Evolutionary conservation across 2,113 vertebrate species (phyloP).

Genomic region (Salvelinus fontinalis): DNA sequence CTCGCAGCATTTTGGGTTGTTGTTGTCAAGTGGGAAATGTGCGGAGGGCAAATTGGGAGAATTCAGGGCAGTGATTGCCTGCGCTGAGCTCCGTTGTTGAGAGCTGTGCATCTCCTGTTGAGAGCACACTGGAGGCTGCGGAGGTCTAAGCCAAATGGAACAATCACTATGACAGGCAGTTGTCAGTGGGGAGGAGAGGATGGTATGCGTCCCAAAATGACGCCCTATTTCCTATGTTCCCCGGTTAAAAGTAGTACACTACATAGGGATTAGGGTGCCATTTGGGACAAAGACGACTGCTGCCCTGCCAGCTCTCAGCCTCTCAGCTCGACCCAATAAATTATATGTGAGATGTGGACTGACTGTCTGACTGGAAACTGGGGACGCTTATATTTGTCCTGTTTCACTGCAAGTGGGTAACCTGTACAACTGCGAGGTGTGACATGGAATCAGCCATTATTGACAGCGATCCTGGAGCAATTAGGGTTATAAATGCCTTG

Average conservation of each 20-base stretch:
- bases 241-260: no score
- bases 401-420: no score
- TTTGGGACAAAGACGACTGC: neutral
- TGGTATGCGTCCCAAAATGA: no score
- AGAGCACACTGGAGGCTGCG: conserved; percentile 51
- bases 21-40: conserved; percentile 1
- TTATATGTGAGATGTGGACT: conserved; percentile 20
- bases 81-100: neutral
- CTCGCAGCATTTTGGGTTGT: neutral
- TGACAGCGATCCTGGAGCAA: neutral
- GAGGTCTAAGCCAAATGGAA: conserved; percentile 49
- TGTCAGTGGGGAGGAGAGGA: conserved; percentile 34
- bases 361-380: neutral
- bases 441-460: neutral
- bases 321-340: conserved; percentile 25
- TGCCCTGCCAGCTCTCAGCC: conserved; percentile 7
- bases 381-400: no score
- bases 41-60: neutral
- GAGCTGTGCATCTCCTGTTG: conserved; percentile 23
- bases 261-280: no score
- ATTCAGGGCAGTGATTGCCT: no score
- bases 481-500: no score
- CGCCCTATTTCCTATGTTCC: no score
- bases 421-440: neutral
- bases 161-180: conserved; percentile 51